Evolutionary conservation across 2,797 vertebrate species (phyloP), one percentile per base, ranked within the genome.

Genomic region (Mallotus villosus): DNA sequence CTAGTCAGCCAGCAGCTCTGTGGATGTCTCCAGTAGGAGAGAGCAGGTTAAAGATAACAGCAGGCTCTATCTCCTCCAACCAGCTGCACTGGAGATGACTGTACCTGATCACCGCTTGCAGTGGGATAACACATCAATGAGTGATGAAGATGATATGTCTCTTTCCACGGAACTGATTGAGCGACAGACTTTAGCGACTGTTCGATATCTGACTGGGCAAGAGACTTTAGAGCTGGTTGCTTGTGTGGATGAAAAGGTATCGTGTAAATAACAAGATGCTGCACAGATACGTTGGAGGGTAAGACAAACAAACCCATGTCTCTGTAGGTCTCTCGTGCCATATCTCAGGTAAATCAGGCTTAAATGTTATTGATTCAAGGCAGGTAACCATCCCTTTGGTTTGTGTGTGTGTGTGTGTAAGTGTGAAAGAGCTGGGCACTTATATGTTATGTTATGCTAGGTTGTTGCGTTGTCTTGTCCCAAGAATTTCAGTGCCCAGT

Each of bases 71-170:
- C 24, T 74, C 71, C n/a, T 64, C 70, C 21, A 63, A 14, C 19
- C 57, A 75, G 72, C 53, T 7, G 21, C 25, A 34, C 74, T 67
- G 77, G 64, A 63, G 73, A 77, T 74, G 70, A 78, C 55, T 46
- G 17, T 37, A 64, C 65, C 65, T 67, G 77, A 87, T 78, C 71
- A 58, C 59, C 27, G 24, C 59, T 71, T 34, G 25, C 63, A 29
- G 24, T 59, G 71, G 62, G 60, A 61, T 32, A 32, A 41, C 37
- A 12, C 11, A 41, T 2, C 37, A 41, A 41, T 12, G 11, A 67
- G 53, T n/a, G 19, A 63, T 34, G 32, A 8, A 34, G 32, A 8
- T 34, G 8, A 6, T 34, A 34, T 8, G 32, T 34, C 32, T 34
- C 32, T 34, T 34, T 34, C 32, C 32, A 8, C 8, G 1, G 8